These are phyloP conservation scores for Ginglymostoma cirratum DNA, from an alignment of 2,113 vertebrate genomes.

Conservation along the genomic window DNA sequence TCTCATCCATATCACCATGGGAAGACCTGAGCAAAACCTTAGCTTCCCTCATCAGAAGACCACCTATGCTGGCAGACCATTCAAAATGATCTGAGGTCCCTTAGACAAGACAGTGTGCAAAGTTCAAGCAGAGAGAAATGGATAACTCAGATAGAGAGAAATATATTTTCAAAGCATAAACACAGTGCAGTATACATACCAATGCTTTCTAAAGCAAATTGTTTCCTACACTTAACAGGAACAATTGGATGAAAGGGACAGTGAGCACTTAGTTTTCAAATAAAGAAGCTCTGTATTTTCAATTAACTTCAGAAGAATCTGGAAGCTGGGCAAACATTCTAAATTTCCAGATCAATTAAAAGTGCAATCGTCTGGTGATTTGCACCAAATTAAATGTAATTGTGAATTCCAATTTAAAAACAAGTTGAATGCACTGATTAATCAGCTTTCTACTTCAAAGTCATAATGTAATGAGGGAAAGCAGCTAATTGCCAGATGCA, in stretches of 20 bases:
- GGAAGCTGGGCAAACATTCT: slow-evolving; percentile 26
- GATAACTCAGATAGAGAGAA: background rate
- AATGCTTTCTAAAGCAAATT: background rate
- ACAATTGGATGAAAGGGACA: slow-evolving; percentile 1
- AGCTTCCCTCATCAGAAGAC: background rate
- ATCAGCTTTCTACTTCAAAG: slow-evolving; percentile 10
- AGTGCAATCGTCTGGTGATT: slow-evolving; percentile 16
- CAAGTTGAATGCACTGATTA: slow-evolving; percentile 32
- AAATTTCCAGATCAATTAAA: slow-evolving; percentile 36
- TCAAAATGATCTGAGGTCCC: background rate
- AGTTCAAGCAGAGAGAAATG: background rate
- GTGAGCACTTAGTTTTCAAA: background rate
- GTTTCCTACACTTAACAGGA: background rate
- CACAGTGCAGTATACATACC: background rate
- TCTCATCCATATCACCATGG: background rate
- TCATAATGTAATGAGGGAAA: slow-evolving; percentile 5
- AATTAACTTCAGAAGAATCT: background rate
- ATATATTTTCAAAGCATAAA: background rate
- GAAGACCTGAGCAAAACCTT: background rate
- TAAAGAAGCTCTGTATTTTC: background rate
- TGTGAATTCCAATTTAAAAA: slow-evolving; percentile 32
- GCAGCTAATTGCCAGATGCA: slow-evolving; percentile 35
- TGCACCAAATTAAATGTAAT: slow-evolving; percentile 28
- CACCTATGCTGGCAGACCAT: background rate
- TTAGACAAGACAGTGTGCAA: background rate